phyloP scores from a whole-genome alignment of 1,140 invertebrate species.

The Drosophila burlai region DNA sequence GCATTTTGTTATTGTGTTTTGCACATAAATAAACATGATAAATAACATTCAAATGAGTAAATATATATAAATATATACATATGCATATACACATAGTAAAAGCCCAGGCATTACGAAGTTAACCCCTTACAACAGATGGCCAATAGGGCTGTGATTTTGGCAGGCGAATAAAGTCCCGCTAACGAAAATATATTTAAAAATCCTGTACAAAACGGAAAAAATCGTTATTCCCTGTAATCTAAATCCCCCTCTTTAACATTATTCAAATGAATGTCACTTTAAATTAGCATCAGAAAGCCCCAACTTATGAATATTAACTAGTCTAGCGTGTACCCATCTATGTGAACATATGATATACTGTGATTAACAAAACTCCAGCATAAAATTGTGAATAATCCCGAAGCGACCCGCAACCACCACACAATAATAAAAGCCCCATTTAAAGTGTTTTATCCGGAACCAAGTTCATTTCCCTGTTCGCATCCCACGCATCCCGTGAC shows the following conservation, averaged over 20 bases:
- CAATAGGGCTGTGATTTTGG: slow-evolving; percentile 30
- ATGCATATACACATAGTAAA: slow-evolving; percentile 41
- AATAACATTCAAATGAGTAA: slow-evolving; percentile 60
- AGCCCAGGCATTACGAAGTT: slow-evolving; percentile 17
- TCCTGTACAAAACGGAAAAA: slow-evolving; percentile 38
- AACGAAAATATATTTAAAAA: slow-evolving; percentile 22
- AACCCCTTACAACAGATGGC: slow-evolving; percentile 47
- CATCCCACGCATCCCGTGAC: background rate
- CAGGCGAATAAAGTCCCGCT: slow-evolving; percentile 10
- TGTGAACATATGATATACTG: slow-evolving; percentile 24
- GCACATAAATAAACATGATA: slow-evolving; percentile 68
- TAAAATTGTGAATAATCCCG: slow-evolving; percentile 42
- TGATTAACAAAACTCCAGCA: slow-evolving; percentile 22
- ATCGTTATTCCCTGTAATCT: slow-evolving; percentile 60
- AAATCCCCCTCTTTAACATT: slow-evolving; percentile 30
- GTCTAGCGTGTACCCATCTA: slow-evolving; percentile 61
- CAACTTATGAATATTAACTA: slow-evolving; percentile 43
- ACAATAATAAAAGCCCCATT: background rate
- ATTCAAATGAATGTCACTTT: slow-evolving; percentile 32
- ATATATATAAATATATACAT: slow-evolving; percentile 36
- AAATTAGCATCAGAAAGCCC: slow-evolving; percentile 23
- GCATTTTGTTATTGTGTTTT: slow-evolving; percentile 73
- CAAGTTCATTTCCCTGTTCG: slow-evolving; percentile 6
- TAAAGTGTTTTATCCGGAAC: slow-evolving; percentile 4
- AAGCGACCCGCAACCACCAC: background rate